A percentile compares a stretch with the other conserved stretches of the same genome.
Conservation (phyloP, 2,888 invertebrate genomes). For the Tetropium fuscum region DNA sequence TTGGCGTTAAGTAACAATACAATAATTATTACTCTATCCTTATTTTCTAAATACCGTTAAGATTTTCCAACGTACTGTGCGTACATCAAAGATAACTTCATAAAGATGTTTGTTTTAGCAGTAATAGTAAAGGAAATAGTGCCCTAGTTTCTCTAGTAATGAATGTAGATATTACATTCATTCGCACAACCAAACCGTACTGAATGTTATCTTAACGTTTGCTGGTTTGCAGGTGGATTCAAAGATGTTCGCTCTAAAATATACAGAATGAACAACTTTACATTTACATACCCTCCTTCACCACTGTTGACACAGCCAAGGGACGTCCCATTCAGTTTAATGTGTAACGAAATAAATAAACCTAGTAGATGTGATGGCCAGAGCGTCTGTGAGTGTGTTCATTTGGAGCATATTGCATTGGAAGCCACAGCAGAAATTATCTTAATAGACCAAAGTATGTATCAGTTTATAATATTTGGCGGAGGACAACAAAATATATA, state of each 20-base stretch:
- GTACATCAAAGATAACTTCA: too few species aligned
- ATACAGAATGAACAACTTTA: conserved; percentile 74
- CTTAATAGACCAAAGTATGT: conserved; percentile 79
- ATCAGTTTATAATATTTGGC: too few species aligned
- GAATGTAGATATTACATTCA: too few species aligned
- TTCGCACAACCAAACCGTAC: too few species aligned
- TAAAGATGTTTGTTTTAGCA: too few species aligned
- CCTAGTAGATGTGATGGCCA: conserved; percentile 59
- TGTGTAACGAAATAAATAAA: conserved; percentile 66
- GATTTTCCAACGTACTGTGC: too few species aligned
- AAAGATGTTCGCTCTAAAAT: conserved; percentile 35
- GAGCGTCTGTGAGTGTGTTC: conserved; percentile 77
- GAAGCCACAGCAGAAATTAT: conserved; percentile 80
- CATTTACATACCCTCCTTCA: conserved; percentile 81
- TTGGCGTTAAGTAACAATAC: too few species aligned
- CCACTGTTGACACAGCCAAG: conserved; percentile 80
- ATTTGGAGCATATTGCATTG: conserved; percentile 75
- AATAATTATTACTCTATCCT: too few species aligned
- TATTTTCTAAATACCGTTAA: too few species aligned
- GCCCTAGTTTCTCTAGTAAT: too few species aligned
- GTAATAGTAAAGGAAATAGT: too few species aligned
- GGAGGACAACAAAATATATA: too few species aligned
- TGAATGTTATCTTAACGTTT: not conserved
- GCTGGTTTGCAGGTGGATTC: conserved; percentile 39
- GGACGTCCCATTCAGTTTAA: conserved; percentile 69